Conservation (phyloP, 2,113 vertebrate species). For the Numida meleagris region DNA sequence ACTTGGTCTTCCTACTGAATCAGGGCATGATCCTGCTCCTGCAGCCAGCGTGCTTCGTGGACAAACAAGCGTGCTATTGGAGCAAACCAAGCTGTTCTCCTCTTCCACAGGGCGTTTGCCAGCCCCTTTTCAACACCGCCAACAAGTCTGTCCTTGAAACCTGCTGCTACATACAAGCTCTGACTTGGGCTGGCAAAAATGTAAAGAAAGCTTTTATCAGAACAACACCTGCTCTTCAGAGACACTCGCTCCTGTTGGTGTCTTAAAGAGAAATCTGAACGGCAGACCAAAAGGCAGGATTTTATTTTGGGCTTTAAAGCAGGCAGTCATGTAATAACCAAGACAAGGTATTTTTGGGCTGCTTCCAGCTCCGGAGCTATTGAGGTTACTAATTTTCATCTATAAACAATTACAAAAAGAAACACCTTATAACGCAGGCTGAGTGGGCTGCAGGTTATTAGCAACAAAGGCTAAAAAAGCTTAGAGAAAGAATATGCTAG, state of each 20-base stretch:
- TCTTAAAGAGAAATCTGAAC: not conserved
- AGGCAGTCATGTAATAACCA: not conserved
- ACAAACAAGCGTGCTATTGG: too few relatives aligned
- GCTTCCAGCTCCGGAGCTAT: constrained; percentile 10
- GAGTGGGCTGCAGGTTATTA: constrained; percentile 31
- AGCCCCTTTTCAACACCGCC: not conserved
- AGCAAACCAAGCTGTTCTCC: not conserved
- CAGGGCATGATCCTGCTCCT: not conserved
- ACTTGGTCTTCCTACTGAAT: not conserved
- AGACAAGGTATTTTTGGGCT: not conserved
- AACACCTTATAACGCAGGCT: not conserved
- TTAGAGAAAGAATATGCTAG: not conserved
- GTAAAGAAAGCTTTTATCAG: not conserved
- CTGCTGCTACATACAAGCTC: not conserved
- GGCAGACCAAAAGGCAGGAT: constrained; percentile 28
- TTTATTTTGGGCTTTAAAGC: constrained; percentile 17
- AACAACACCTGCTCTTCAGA: not conserved
- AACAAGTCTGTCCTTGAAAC: not conserved
- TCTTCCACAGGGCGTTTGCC: not conserved
- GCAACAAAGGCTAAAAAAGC: constrained; percentile 23
- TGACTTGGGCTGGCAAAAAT: not conserved
- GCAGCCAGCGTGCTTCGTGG: not conserved
- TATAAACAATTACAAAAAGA: constrained; percentile 35
- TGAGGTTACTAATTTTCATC: constrained; percentile 42
- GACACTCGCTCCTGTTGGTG: not conserved